These are phyloP conservation scores for Ascidia mentula DNA, from an alignment of 23 tunicate species.

Conservation along the genomic window DNA sequence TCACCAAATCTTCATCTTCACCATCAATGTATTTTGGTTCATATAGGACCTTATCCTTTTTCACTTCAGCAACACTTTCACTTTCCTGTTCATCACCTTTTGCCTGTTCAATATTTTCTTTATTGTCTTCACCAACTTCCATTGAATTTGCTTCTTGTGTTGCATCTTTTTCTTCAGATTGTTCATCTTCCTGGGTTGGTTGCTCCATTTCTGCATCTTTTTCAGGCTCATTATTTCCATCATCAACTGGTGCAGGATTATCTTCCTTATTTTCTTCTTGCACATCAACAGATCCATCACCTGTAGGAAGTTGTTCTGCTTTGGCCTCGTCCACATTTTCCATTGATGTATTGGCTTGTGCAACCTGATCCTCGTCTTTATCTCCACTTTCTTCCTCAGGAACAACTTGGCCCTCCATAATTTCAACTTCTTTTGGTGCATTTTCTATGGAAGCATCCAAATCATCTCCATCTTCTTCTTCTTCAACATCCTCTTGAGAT, in stretches of 20 bases:
- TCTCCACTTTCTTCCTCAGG: neutral
- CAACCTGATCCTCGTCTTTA: neutral
- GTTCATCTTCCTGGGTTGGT: neutral
- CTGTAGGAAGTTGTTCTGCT: neutral
- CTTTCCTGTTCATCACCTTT: slow-evolving; percentile 1
- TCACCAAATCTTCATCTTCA: slow-evolving; percentile 32
- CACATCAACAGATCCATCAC: neutral
- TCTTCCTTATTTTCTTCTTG: neutral
- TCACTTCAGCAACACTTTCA: slow-evolving; percentile 9
- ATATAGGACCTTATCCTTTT: neutral
- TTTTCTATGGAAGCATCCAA: neutral
- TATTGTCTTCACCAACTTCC: slow-evolving; percentile 1
- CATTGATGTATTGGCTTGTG: neutral
- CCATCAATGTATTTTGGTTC: slow-evolving; percentile 30
- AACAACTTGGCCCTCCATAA: neutral
- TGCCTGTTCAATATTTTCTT: neutral
- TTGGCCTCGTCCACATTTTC: neutral
- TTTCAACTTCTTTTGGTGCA: neutral
- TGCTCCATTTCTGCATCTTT: neutral
- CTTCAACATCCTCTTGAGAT: neutral
- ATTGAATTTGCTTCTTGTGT: neutral
- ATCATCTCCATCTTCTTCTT: neutral
- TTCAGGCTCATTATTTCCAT: neutral
- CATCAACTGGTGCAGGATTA: neutral
- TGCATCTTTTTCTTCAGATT: neutral